A percentile compares a stretch with the other conserved stretches of the same genome.
These are phyloP conservation scores for Notolepis coatsorum DNA, from an alignment of 2,797 vertebrate genomes.

Conservation along the genomic window DNA sequence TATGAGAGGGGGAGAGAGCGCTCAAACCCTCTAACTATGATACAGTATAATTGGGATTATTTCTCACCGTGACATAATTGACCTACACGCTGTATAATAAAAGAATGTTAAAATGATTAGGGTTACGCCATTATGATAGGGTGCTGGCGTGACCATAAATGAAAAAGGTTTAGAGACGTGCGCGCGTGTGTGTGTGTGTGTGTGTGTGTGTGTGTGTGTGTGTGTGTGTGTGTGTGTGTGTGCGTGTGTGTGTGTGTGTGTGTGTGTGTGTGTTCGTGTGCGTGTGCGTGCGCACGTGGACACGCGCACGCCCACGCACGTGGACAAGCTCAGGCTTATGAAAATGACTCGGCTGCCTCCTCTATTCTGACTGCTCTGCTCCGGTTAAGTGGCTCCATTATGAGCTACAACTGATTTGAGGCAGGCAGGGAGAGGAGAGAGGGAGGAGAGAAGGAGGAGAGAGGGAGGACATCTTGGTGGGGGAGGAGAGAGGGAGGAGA, in stretches of 20 bases:
- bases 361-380: no score
- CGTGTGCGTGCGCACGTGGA: neutral
- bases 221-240: no score
- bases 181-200: neutral
- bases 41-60: no score
- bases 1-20: neutral
- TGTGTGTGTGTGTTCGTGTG: no score
- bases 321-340: neutral
- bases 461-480: conserved; percentile 32
- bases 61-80: conserved; percentile 3
- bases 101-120: conserved; percentile 7
- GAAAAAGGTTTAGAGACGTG: no score
- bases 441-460: no score
- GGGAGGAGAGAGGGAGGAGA: no score
- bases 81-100: no score
- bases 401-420: conserved; percentile 22
- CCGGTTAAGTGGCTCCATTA: conserved; percentile 35
- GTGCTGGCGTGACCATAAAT: no score
- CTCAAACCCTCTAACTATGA: neutral
- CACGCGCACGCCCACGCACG: conserved; percentile 2
- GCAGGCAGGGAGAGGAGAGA: conserved; percentile 28
- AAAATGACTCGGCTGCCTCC: neutral
- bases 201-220: neutral
- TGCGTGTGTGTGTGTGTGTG: no score
- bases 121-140: conserved; percentile 27